phyloP scores from a whole-genome alignment of 2,113 vertebrate genomes.

The Murina feae region DNA sequence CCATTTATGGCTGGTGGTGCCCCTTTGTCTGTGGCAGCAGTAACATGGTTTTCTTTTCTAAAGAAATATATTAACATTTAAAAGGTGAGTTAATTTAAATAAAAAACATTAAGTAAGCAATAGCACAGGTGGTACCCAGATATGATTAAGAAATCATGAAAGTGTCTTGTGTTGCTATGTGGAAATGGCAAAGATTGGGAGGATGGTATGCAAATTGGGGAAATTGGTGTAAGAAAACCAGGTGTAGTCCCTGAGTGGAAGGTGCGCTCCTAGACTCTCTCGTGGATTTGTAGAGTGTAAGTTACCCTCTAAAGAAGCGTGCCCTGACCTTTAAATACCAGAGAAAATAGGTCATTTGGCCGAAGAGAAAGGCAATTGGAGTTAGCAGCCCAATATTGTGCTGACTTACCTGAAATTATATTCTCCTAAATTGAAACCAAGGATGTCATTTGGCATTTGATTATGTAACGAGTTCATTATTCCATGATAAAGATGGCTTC shows the following conservation, averaged over 20 bases:
- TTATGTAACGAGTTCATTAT: conserved; percentile 16
- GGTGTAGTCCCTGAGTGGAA: neutral
- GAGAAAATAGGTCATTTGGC: conserved; percentile 27
- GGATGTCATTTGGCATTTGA: neutral
- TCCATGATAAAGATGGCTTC: neutral
- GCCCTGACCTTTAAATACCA: neutral
- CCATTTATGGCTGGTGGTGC: neutral
- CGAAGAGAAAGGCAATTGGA: neutral
- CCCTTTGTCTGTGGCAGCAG: neutral
- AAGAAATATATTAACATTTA: conserved; percentile 40
- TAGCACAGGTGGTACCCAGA: neutral
- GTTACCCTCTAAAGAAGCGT: neutral
- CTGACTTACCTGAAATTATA: neutral
- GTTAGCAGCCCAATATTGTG: neutral
- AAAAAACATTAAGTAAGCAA: conserved; percentile 12
- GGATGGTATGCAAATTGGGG: neutral
- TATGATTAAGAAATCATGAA: neutral
- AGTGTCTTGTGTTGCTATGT: neutral
- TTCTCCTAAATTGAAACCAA: conserved; percentile 20
- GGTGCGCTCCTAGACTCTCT: neutral
- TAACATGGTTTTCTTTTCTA: conserved; percentile 1
- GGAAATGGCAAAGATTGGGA: neutral
- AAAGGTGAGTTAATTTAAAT: conserved; percentile 39
- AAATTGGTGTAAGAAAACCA: neutral
- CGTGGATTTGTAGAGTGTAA: neutral